Percentiles rank a stretch among this genome's conserved stretches.
These are phyloP conservation scores for Dryococelus australis DNA, from an alignment of 2,888 invertebrate genomes.

Conservation along the genomic window DNA sequence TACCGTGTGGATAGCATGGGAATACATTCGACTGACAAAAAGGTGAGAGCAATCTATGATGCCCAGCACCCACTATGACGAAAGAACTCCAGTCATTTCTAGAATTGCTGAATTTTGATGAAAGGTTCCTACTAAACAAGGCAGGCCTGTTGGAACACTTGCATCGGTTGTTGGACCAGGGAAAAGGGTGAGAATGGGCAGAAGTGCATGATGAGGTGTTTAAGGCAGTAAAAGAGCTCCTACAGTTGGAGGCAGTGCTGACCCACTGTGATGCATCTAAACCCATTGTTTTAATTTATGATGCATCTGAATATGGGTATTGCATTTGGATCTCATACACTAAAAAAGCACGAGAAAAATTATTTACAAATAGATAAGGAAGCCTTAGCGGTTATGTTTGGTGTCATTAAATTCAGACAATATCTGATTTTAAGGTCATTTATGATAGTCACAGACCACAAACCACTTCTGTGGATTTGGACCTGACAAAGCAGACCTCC, in stretches of 20 bases:
- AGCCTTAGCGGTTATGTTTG: neutral
- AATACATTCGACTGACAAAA: no score
- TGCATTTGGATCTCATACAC: neutral
- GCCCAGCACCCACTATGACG: no score
- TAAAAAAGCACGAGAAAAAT: neutral
- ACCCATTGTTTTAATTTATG: neutral
- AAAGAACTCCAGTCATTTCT: no score
- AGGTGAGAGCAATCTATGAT: no score
- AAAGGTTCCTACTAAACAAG: no score
- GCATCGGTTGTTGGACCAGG: no score
- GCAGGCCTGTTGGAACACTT: no score
- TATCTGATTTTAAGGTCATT: neutral
- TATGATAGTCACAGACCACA: neutral
- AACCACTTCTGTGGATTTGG: neutral
- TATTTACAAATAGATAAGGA: slow-evolving; percentile 11
- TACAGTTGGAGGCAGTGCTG: neutral
- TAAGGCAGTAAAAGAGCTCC: neutral
- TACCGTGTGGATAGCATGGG: no score
- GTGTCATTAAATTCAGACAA: neutral
- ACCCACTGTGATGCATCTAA: neutral
- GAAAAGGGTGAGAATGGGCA: no score
- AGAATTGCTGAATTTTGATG: no score
- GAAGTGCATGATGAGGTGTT: neutral
- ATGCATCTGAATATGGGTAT: slow-evolving; percentile 13
- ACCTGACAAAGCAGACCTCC: neutral